Percentiles rank a stretch among this genome's conserved stretches.
Evolutionary conservation across 1,140 invertebrate genomes (phyloP).

Genomic region (Aphis gossypii): DNA sequence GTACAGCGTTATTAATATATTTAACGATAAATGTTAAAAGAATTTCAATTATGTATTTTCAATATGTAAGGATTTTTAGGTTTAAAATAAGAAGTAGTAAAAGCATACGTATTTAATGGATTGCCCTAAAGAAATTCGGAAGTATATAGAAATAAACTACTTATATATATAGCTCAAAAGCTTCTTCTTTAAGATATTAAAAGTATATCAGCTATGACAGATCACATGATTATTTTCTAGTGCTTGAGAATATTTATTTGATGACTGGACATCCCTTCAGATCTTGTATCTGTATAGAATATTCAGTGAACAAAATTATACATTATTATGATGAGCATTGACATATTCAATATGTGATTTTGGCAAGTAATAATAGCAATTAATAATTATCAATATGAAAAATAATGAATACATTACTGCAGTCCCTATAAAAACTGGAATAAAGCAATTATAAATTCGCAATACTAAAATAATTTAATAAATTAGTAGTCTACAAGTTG

Average conservation of each 20-base stretch:
- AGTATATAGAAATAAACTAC: too few relatives aligned
- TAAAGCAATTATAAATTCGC: background rate
- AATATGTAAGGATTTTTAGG: background rate
- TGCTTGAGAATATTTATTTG: background rate
- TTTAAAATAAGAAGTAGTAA: background rate
- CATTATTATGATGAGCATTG: too few relatives aligned
- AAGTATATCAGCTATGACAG: background rate
- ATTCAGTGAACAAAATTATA: background rate
- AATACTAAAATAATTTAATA: slow-evolving; percentile 3
- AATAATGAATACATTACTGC: background rate
- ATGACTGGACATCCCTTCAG: background rate
- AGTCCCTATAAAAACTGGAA: background rate
- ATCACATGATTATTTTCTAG: background rate
- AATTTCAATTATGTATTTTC: background rate
- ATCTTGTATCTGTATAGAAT: background rate
- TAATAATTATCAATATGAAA: background rate
- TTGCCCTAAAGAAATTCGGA: background rate
- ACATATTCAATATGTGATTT: background rate
- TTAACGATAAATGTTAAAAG: background rate
- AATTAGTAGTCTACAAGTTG: background rate
- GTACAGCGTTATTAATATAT: too few relatives aligned
- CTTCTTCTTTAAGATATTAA: background rate
- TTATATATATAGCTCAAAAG: background rate
- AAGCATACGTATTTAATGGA: background rate
- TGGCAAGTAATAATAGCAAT: background rate